Percentiles rank a stretch among this genome's conserved stretches.
These are phyloP conservation scores for Odontophorus gujanensis DNA, from an alignment of 2,113 vertebrate genomes.

Conservation along the genomic window DNA sequence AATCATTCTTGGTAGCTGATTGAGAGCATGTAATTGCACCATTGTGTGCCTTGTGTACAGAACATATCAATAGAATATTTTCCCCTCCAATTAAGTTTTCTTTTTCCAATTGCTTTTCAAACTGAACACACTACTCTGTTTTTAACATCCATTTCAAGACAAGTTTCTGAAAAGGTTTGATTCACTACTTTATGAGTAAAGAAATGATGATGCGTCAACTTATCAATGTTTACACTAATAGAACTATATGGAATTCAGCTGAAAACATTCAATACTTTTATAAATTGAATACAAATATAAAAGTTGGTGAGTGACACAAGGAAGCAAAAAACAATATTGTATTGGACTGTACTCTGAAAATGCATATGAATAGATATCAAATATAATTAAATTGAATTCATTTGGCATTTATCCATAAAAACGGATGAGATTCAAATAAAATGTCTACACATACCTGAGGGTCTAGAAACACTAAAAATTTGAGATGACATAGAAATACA, in stretches of 20 bases:
- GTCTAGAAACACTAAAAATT: background rate
- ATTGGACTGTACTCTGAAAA: background rate
- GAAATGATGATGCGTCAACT: background rate
- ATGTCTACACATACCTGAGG: background rate
- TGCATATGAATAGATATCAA: background rate
- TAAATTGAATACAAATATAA: background rate
- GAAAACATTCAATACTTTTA: background rate
- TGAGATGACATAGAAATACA: background rate
- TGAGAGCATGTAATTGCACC: conserved; percentile 36
- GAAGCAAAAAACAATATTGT: background rate
- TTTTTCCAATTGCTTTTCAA: background rate
- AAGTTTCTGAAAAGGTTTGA: background rate
- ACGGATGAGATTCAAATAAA: background rate
- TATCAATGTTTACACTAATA: background rate
- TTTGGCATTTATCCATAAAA: background rate
- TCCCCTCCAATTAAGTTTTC: background rate
- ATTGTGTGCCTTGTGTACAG: conserved; percentile 5
- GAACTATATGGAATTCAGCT: background rate
- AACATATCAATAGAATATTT: conserved; percentile 17
- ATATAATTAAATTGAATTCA: background rate
- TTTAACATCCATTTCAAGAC: background rate
- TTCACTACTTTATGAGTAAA: background rate
- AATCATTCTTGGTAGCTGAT: conserved; percentile 47
- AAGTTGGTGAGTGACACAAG: background rate
- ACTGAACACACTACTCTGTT: background rate